Evolutionary conservation across 2,797 vertebrate genomes (phyloP).

Genomic region (Pseudochaenichthys georgianus): DNA sequence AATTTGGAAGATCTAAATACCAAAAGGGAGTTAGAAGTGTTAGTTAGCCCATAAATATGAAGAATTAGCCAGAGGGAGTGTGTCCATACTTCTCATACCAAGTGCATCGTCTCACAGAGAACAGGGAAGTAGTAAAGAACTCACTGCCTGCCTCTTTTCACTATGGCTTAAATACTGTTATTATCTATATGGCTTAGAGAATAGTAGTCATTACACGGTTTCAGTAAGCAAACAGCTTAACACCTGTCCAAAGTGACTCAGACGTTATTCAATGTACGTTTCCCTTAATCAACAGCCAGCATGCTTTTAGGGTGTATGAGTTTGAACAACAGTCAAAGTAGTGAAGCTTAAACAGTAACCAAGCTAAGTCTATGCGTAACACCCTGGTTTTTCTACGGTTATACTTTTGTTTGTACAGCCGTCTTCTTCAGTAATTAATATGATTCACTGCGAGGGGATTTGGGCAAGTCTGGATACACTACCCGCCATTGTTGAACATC

Average conservation of each 20-base stretch:
- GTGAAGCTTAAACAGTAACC: conserved; percentile 6
- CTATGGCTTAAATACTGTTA: conserved; percentile 54
- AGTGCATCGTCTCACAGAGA: conserved; percentile 10
- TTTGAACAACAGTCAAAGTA: conserved; percentile 22
- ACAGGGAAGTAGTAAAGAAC: conserved; percentile 5
- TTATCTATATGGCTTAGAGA: conserved; percentile 50
- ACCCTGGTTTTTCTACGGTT: conserved; percentile 1
- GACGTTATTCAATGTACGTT: conserved; percentile 43
- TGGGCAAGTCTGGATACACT: conserved; percentile 35
- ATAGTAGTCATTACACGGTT: conserved; percentile 50
- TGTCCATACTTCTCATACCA: conserved; percentile 38
- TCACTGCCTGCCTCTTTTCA: conserved; percentile 17
- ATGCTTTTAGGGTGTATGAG: conserved; percentile 2
- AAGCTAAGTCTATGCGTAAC: neutral
- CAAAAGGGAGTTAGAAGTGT: neutral
- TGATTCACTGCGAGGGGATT: conserved; percentile 60
- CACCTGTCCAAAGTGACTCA: conserved; percentile 55
- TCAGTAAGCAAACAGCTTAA: conserved; percentile 51
- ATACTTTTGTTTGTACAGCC: conserved; percentile 25
- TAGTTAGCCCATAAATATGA: neutral
- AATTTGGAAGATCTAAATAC: too few species aligned
- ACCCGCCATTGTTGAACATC: conserved; percentile 62
- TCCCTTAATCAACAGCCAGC: conserved; percentile 47
- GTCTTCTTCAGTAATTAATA: conserved; percentile 42
- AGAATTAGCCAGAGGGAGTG: conserved; percentile 19